These are phyloP conservation scores for Acropternis orthonyx DNA, from an alignment of 2,797 vertebrate species.

Conservation along the genomic window DNA sequence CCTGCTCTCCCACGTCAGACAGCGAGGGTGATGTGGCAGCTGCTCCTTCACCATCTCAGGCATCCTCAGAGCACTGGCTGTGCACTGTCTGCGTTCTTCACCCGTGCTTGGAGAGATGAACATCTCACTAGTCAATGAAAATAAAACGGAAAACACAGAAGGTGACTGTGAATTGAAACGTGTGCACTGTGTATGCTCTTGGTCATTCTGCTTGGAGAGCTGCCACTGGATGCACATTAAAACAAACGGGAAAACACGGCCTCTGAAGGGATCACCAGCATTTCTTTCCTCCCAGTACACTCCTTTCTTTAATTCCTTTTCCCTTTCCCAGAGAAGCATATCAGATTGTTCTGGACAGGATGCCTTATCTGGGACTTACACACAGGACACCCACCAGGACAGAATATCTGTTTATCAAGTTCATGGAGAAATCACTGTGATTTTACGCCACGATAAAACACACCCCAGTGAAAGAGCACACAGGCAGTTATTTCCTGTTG, in stretches of 20 bases:
- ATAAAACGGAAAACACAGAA: neutral
- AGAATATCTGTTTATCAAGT: neutral
- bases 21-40: neutral
- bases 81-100: neutral
- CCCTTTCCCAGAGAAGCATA: neutral
- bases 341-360: neutral
- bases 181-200: neutral
- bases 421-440: neutral
- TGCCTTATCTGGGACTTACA: neutral
- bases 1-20: neutral
- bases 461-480: neutral
- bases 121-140: neutral
- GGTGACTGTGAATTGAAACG: neutral
- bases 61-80: neutral
- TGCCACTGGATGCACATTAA: neutral
- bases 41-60: neutral
- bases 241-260: neutral
- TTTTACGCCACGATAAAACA: neutral
- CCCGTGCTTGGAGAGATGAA: neutral
- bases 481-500: neutral
- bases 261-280: neutral
- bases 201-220: neutral
- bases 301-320: neutral
- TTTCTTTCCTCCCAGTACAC: neutral
- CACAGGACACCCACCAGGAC: neutral